A percentile compares a stretch with the other conserved stretches of the same genome.
Conservation (phyloP, 2,113 vertebrate genomes). For the Calyptommatus sinebrachiatus region DNA sequence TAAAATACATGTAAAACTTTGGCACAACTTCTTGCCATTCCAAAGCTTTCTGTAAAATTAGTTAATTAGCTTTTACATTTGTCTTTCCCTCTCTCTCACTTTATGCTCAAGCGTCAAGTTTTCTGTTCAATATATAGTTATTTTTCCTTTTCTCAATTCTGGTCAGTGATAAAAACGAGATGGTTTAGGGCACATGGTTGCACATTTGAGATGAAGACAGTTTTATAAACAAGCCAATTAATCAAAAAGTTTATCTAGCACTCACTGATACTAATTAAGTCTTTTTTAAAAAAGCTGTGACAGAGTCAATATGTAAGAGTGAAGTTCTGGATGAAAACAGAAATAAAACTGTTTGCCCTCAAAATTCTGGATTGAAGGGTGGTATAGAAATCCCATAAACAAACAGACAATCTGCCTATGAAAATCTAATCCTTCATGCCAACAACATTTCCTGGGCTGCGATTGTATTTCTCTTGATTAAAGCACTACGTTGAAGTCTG, state of each 20-base stretch:
- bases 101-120: conserved; percentile 47
- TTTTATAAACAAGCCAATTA: conserved; percentile 22
- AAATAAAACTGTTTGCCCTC: neutral
- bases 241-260: neutral
- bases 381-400: neutral
- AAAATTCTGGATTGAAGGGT: neutral
- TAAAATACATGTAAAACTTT: conserved; percentile 47
- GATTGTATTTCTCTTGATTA: neutral
- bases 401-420: neutral
- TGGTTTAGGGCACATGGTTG: neutral
- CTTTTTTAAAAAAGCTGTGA: neutral
- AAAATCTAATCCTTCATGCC: neutral
- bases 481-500: neutral
- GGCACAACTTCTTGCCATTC: conserved; percentile 52
- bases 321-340: neutral
- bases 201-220: neutral
- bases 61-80: conserved; percentile 47
- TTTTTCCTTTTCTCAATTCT: conserved; percentile 24
- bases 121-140: conserved; percentile 45
- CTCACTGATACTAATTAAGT: neutral
- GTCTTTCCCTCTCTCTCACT: conserved; percentile 27
- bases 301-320: neutral
- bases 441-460: neutral
- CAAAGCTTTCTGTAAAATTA: conserved; percentile 55
- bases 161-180: neutral